Base-by-base conservation (phyloP, 2,113 vertebrate genomes). In the Callorhinus ursinus region DNA sequence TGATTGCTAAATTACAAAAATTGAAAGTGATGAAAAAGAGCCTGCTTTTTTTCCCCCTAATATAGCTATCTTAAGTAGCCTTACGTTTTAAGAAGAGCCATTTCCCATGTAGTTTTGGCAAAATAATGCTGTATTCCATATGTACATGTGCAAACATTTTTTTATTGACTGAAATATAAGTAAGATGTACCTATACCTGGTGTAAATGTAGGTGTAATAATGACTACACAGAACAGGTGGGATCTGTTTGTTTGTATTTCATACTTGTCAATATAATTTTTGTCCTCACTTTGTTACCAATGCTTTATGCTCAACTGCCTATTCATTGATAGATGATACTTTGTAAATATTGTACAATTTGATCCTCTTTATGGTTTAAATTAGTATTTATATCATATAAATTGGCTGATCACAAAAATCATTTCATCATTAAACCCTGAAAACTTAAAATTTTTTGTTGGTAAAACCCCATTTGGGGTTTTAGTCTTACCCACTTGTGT, bases 281-380 rank as follows among this genome's bases (percentile, higher is more conserved):
- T 98, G 28, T 94, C 84, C 85, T 95, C 33, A 92, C 77, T 95
- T 97, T 95, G 55, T 81, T 98, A 93, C 85, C 92, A 94, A 49
- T 95, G 55, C 96, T 97, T 81, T 96, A 87, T 90, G 59, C 84
- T 96, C 88, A 95, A 85, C 88, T 91, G 77, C 94, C 95, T 97
- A 71, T 71, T 96, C 77, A 82, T 77, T 91, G 80, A 91, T 74
- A 72, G 81, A 88, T 97, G 59, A 49, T 94, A 93, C 97, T 97
- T 97, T 97, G 92, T 98, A 98, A 98, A 98, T 97, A 97, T 55
- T 97, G 95, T 97, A 98, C 63, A 97, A 88, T 88, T 98, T 83
- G 26, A 87, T 95, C 77, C 90, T 97, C 96, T 97, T 93, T 94
- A 96, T 96, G 39, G 90, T 98, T 98, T 97, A 90, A 97, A 95